phyloP scores from a whole-genome alignment of 2,113 vertebrate genomes.

The rat (Rattus norvegicus) region GRCr8 NC_086028.1:77740001-77740500 shows the following conservation, averaged over 20 bases:
- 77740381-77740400: constrained; percentile 19
- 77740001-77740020: background rate
- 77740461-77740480: constrained; percentile 63
- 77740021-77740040: background rate
- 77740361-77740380: constrained; percentile 58
- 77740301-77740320: constrained; percentile 30
- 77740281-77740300: constrained; percentile 17
- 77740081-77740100: background rate
- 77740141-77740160: background rate
- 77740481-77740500: constrained; percentile 52
- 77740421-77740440: constrained; percentile 35
- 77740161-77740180: background rate
- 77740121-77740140: background rate
- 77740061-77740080: background rate
- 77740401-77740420: constrained; percentile 46
- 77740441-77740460: background rate
- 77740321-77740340: constrained; percentile 67
- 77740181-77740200: background rate
- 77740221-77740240: background rate
- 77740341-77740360: constrained; percentile 21
- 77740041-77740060: too few species aligned
- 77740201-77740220: background rate
- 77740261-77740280: constrained; percentile 4
- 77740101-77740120: background rate
- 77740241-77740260: too few species aligned